Percentiles rank a stretch among this genome's conserved stretches.
These are phyloP conservation scores for Disparrhopalites patrizii DNA, from an alignment of 2,888 invertebrate species.

Conservation along the genomic window DNA sequence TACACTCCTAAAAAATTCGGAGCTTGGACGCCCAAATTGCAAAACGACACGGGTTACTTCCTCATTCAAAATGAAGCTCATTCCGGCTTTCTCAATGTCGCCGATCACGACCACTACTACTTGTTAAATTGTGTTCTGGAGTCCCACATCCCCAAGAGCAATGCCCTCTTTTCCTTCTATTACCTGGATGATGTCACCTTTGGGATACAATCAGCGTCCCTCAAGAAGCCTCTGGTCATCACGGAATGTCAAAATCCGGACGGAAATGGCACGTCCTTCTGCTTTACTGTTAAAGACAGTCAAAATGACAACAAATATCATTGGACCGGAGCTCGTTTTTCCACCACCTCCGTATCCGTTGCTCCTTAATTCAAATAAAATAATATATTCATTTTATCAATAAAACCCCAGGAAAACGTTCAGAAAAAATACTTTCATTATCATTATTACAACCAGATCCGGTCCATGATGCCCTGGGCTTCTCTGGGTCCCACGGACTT, in stretches of 20 bases:
- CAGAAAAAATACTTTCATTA: no score
- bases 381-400: no score
- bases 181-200: not conserved
- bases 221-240: not conserved
- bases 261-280: not conserved
- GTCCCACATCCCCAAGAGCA: not conserved
- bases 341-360: not conserved
- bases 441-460: no score
- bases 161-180: not conserved
- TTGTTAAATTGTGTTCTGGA: constrained; percentile 9
- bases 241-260: not conserved
- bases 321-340: not conserved
- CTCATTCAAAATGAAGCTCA: constrained; percentile 5
- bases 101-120: not conserved
- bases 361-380: no score
- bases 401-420: no score
- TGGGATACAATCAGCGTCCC: not conserved
- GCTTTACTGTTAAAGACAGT: not conserved
- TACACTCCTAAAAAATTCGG: not conserved
- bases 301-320: not conserved
- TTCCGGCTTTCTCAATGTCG: constrained; percentile 9
- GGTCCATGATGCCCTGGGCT: no score
- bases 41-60: constrained; percentile 13
- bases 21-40: not conserved
- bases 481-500: no score